These are phyloP conservation scores for Plutomurus gul DNA, from an alignment of 1,140 invertebrate species.

Conservation along the genomic window DNA sequence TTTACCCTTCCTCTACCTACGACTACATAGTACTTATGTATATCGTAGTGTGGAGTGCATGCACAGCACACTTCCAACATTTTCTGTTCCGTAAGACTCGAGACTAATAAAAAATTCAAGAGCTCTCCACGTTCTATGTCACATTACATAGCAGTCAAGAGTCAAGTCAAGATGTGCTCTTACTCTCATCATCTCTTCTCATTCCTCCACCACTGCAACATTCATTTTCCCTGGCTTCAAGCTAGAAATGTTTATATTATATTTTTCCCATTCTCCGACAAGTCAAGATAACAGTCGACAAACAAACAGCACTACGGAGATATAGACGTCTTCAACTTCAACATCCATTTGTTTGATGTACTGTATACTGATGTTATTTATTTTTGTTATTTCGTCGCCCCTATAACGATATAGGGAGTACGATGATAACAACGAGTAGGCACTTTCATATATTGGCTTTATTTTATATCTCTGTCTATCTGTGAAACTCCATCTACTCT, in stretches of 20 bases:
- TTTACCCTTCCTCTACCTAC: too few species aligned
- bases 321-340: background rate
- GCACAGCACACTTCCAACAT: too few species aligned
- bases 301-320: background rate
- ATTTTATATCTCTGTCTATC: background rate
- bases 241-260: too few species aligned
- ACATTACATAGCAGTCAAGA: slow-evolving; percentile 13
- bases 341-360: slow-evolving; percentile 10
- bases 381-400: background rate
- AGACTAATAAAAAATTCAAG: slow-evolving; percentile 28
- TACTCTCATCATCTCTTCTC: slow-evolving; percentile 18
- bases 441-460: slow-evolving; percentile 7
- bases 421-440: background rate
- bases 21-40: too few species aligned
- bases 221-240: too few species aligned
- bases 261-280: too few species aligned
- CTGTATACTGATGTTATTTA: background rate
- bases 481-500: too few species aligned
- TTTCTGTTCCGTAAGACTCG: background rate
- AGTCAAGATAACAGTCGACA: background rate
- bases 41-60: too few species aligned
- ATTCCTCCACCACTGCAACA: too few species aligned
- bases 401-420: background rate
- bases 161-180: slow-evolving; percentile 5
- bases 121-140: slow-evolving; percentile 18